phyloP scores from a whole-genome alignment of 2,888 invertebrate genomes.

The Hoplodrina ambigua region DNA sequence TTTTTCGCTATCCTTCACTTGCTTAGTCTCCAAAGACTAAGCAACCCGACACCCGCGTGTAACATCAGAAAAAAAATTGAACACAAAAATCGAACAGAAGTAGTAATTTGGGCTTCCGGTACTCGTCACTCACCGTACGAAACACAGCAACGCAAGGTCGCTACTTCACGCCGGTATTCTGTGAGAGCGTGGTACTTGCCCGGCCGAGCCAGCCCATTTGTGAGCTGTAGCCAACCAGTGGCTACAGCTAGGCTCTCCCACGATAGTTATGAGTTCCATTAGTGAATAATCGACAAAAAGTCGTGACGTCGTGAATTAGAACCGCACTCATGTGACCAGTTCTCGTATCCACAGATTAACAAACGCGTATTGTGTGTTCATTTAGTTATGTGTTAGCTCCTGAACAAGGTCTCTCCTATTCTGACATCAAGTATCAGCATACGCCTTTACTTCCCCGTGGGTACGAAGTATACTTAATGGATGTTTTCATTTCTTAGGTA shows the following conservation, averaged over 20 bases:
- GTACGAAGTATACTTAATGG: background rate
- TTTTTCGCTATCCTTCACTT: no score
- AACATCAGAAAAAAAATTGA: no score
- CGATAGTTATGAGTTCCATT: background rate
- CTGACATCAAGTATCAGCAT: constrained; percentile 1
- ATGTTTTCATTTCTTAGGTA: background rate
- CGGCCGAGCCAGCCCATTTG: constrained; percentile 35
- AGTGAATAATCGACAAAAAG: background rate
- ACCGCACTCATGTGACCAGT: background rate
- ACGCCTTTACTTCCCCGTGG: constrained; percentile 4
- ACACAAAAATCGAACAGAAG: no score
- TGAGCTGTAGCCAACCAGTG: background rate
- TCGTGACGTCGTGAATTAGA: background rate
- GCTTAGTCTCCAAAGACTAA: no score
- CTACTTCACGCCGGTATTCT: constrained; percentile 1
- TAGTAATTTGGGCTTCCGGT: background rate
- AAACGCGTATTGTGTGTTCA: background rate
- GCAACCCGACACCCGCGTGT: no score
- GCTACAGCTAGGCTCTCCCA: constrained; percentile 22
- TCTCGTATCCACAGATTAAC: constrained; percentile 10
- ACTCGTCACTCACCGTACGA: constrained; percentile 34
- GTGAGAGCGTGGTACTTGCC: constrained; percentile 42
- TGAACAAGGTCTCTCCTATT: background rate
- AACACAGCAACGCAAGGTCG: constrained; percentile 4
- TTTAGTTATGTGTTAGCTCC: background rate